Percentiles rank a stretch among this genome's conserved stretches.
These are phyloP conservation scores for Orthosia gracilis DNA, from an alignment of 2,888 invertebrate genomes.

Conservation along the genomic window DNA sequence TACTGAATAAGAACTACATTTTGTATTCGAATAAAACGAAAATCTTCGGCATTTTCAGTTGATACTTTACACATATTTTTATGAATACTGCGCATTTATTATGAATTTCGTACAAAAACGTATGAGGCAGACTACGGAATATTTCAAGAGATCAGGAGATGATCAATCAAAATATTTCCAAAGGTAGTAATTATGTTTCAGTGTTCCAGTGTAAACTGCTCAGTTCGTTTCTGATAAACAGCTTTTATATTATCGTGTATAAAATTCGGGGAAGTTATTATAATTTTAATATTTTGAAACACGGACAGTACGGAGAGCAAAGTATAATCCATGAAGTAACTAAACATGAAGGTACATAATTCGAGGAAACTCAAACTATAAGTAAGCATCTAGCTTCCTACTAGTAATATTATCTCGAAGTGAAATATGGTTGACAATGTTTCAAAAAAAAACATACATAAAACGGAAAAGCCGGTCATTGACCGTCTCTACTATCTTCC, in stretches of 20 bases:
- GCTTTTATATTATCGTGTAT: neutral
- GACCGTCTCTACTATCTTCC: too few relatives aligned
- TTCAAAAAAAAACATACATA: neutral
- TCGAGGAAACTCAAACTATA: too few relatives aligned
- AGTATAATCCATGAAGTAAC: too few relatives aligned
- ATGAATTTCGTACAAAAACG: neutral
- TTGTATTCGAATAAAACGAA: slow-evolving; percentile 2
- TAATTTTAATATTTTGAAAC: neutral
- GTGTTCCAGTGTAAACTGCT: neutral
- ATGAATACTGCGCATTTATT: neutral
- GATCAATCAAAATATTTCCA: slow-evolving; percentile 13
- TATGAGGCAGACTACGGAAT: neutral
- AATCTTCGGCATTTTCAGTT: neutral
- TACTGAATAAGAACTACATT: neutral
- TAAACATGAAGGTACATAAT: too few relatives aligned
- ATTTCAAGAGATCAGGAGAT: too few relatives aligned
- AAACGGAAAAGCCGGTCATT: neutral
- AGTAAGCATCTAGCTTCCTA: too few relatives aligned
- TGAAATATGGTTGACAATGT: neutral
- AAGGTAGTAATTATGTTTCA: neutral
- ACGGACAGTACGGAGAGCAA: neutral
- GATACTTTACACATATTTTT: neutral
- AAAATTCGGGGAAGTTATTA: neutral
- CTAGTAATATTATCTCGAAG: neutral
- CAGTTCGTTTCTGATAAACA: neutral